Evolutionary conservation across 1,140 invertebrate genomes (phyloP).

Genomic region (Aphelenchoides avenae): DNA sequence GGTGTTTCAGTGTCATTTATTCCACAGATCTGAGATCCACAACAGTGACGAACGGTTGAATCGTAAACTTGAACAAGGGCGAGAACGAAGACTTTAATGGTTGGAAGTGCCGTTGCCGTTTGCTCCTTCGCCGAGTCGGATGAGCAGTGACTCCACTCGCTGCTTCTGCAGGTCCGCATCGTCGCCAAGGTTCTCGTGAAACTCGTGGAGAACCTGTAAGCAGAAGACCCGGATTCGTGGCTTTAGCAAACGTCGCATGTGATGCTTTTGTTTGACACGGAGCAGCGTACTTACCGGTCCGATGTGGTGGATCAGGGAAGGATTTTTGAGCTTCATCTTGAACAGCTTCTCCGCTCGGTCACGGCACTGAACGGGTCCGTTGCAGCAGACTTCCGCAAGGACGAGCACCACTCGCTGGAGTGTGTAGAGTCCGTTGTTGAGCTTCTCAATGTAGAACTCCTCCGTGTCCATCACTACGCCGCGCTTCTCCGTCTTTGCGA

Average conservation of each 20-base stretch:
- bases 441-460: conserved; percentile 76
- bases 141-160: conserved; percentile 66
- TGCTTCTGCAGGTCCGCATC: conserved; percentile 61
- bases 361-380: conserved; percentile 58
- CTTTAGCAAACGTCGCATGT: background rate
- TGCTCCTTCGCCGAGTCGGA: background rate
- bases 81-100: too few relatives aligned
- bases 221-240: background rate
- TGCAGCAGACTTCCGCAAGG: conserved; percentile 82
- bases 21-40: too few relatives aligned
- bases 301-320: conserved; percentile 28
- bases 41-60: too few relatives aligned
- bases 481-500: conserved; percentile 61
- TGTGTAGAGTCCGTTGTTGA: conserved; percentile 89
- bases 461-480: conserved; percentile 69
- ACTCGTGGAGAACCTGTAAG: conserved; percentile 41
- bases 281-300: conserved; percentile 34
- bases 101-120: too few relatives aligned
- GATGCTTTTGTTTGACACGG: background rate
- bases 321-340: conserved; percentile 45
- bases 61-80: too few relatives aligned
- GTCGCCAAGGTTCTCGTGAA: conserved; percentile 34
- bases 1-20: too few relatives aligned
- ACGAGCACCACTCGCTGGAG: conserved; percentile 92
- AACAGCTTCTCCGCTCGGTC: conserved; percentile 46